Base-by-base conservation (phyloP, 2,113 vertebrate species). In the Paramormyrops kingsleyae region DNA sequence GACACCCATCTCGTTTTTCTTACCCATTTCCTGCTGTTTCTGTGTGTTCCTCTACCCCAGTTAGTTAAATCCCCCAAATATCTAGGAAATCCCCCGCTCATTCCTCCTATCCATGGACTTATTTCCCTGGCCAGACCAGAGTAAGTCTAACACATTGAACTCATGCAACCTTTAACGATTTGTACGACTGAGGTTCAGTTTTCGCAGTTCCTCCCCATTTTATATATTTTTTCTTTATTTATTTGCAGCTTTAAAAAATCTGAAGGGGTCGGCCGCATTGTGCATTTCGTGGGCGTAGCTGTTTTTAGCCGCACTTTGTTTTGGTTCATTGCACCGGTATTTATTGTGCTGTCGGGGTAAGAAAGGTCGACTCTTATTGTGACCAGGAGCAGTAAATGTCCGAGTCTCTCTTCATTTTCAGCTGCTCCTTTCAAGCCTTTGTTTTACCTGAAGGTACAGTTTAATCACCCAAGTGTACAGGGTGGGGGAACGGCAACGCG, bases 371-470 rank as follows among this genome's bases (percentile, higher is more conserved):
- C 13, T 31, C n/a, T 52, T 35, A 53, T 35, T 52, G 47, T 87
- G 46, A 17, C 39, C 87, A 5, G 87, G 9, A 39, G 31, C 49
- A 50, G 44, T 50, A 89, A 89, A 89, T 53, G 19, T 46, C 70
- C 52, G 35, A 27, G 19, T 44, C 12, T 53, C 47, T 83, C 47
- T 27, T 19, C 35, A 24, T 44, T 89, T 77, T 19, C 44, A 77
- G 62, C 80, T 89, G 80, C 83, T 44, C 42, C 56, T 70, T 85
- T 89, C 83, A 80, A 49, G 89, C 42, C 44, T 27, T 85, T 87
- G 53, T 89, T 89, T 27, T 39, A 70, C 83, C 52, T 86, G 56
- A 24, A 85, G 83, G 39, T 46, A 17, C 31, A 47, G 39, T 35
- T 49, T 49, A 66, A 12, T 62, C 89, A 84, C 42, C 52, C 52